Conservation (phyloP, 2,113 vertebrate species). For the Eubucco bourcierii region DNA sequence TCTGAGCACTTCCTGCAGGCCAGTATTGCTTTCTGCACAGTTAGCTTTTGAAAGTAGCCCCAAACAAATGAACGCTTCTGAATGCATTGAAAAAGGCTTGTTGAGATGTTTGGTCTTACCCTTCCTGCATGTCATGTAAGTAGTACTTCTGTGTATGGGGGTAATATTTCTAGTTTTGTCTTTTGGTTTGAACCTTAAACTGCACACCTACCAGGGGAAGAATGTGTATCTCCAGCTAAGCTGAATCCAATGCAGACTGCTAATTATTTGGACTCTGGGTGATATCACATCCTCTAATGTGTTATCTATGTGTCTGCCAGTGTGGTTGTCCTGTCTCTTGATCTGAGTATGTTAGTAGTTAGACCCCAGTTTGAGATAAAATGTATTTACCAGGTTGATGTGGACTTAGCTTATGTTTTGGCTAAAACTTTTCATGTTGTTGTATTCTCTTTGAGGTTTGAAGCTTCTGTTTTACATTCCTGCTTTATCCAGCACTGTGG, state of each 20-base stretch:
- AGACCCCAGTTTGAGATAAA: background rate
- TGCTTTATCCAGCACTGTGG: background rate
- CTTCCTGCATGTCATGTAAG: background rate
- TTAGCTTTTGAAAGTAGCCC: background rate
- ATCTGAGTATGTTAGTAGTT: background rate
- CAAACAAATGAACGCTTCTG: background rate
- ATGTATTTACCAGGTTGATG: background rate
- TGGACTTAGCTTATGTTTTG: background rate
- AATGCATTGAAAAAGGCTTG: background rate
- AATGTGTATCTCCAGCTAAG: background rate
- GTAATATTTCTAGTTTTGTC: background rate
- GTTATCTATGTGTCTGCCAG: background rate
- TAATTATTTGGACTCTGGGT: background rate
- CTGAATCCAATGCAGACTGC: background rate
- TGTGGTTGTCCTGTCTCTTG: background rate
- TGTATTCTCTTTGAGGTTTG: background rate
- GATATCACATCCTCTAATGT: background rate
- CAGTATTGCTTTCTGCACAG: background rate
- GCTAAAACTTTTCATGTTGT: background rate
- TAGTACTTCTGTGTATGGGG: background rate
- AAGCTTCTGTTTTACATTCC: background rate
- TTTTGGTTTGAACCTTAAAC: background rate
- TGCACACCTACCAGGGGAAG: background rate
- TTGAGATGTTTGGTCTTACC: background rate
- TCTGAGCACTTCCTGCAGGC: background rate